Evolutionary conservation across 2,888 invertebrate species (phyloP), one percentile per base, ranked within the genome.

Genomic region (Chydorus sphaericus): DNA sequence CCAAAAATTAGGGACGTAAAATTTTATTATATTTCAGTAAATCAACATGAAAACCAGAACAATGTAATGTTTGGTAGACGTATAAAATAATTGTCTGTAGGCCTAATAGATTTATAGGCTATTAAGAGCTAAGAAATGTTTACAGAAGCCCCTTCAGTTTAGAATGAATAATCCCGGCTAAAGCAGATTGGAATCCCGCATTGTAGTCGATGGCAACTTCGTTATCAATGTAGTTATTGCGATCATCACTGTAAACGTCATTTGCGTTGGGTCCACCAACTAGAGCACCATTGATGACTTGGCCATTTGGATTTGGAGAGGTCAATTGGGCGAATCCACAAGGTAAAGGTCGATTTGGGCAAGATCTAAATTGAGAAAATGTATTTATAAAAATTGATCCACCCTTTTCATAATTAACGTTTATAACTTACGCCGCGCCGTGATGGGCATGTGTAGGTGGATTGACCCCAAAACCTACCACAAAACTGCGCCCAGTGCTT

Each of bases 131-230:
- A n/a, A n/a, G n/a, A n/a, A n/a, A n/a, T n/a, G n/a, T n/a, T n/a
- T n/a, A n/a, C n/a, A n/a, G n/a, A n/a, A n/a, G n/a, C n/a, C n/a
- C n/a, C n/a, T n/a, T n/a, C n/a, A 39, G 39, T 23, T 39, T n/a
- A n/a, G 7, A 6, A 16, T 53, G 44, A 26, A 52, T 31, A 10
- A 52, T 29, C 11, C 72, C 76, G 1, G 75, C 76, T 2, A 76
- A 64, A 1, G 72, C 71, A 11, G 74, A 71, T 59, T 76, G 76
- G 63, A 77, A 76, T 1, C 76, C 77, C 7, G 75, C 76, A 62
- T 77, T 77, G 65, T 73, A 77, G 61, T 77, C 75, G 18, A 76
- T 65, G 10, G 75, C 75, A 1, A 77, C 76, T 62, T 77, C 77
- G 55, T 75, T 77, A 62, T 74, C 74, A 14, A 74, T 66, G 64